phyloP scores from a whole-genome alignment of 2,888 invertebrate species.

The Drosophila anomalata region DNA sequence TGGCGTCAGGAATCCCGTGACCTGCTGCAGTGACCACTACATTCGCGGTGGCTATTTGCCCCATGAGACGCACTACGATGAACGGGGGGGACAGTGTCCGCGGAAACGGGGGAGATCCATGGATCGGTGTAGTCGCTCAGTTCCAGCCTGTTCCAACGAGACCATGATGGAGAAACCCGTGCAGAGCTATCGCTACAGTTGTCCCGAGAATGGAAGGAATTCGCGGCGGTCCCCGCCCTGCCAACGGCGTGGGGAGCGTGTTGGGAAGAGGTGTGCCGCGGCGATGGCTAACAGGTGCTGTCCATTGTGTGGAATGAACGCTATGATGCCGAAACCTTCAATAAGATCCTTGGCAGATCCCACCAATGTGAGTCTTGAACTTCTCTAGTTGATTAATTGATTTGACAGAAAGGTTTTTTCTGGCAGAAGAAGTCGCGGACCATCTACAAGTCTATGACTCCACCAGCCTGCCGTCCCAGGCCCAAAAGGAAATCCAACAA shows the following conservation, averaged over 20 bases:
- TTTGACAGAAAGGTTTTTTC: neutral
- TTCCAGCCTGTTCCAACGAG: slow-evolving; percentile 18
- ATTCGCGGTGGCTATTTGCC: neutral
- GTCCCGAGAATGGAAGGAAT: slow-evolving; percentile 10
- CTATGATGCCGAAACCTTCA: slow-evolving; percentile 1
- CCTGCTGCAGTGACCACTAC: slow-evolving; percentile 8
- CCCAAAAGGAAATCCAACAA: neutral
- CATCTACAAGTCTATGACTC: slow-evolving; percentile 8
- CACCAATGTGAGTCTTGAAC: neutral
- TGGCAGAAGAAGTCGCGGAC: neutral
- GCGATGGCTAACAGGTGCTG: neutral
- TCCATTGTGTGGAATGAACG: neutral
- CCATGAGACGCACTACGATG: neutral
- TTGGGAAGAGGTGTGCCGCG: neutral
- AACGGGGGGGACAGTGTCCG: neutral
- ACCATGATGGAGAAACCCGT: slow-evolving; percentile 31
- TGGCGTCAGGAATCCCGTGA: neutral
- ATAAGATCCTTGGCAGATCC: neutral
- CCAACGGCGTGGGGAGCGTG: neutral
- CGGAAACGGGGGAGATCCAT: neutral
- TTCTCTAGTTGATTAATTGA: neutral
- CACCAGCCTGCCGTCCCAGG: slow-evolving; percentile 2
- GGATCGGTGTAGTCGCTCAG: neutral
- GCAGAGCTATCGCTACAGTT: slow-evolving; percentile 16
- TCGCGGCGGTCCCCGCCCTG: neutral